Evolutionary conservation across 1,140 invertebrate species (phyloP), one percentile per base, ranked within the genome.

Genomic region (Cheumatopsyche charites): DNA sequence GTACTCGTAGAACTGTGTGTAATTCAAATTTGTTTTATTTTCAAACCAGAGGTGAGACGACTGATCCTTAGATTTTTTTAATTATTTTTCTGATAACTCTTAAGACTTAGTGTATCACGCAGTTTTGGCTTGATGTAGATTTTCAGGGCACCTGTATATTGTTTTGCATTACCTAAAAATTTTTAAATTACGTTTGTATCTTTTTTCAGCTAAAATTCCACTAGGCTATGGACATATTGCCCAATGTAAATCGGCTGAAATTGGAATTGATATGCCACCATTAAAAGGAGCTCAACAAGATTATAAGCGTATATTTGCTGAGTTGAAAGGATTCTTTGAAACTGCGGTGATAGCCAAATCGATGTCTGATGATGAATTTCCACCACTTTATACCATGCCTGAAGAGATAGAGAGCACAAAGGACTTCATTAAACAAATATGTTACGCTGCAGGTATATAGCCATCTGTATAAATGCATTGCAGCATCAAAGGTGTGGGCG

Each of bases 201-300:
- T n/a, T n/a, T 17, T 70, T 70, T 49, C 58, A 73, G 73, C 43
- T 4, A 36, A 25, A n/a, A 74, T 74, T 15, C 73, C 73, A 1
- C 55, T 67, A n/a, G 73, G 73, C 2, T 74, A 71, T 29, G 29
- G 25, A 11, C 43, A 47, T 29, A 42, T 67, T 17, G 73, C 73
- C 0, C 6, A 42, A 47, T 6, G 41, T 7, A 62, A 62, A 19
- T 65, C 62, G 0, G 17, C 15, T 12, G 61, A 66, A 13, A 26
- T 52, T 15, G 72, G 72, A 1, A 29, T 70, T 1, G 45, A 45
- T 0, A 17, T 69, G 61, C 72, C 72, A 0, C 72, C 66, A n/a
- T 1, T 69, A 0, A 21, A 43, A 13, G 17, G 12, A 15, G 72
- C 47, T 0, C 17, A 69, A 15, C n/a, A 12, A 9, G 67, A 73